A percentile compares a stretch with the other conserved stretches of the same genome.
phyloP scores from a whole-genome alignment of 2,797 vertebrate species.

The Myripristis murdjan region DNA sequence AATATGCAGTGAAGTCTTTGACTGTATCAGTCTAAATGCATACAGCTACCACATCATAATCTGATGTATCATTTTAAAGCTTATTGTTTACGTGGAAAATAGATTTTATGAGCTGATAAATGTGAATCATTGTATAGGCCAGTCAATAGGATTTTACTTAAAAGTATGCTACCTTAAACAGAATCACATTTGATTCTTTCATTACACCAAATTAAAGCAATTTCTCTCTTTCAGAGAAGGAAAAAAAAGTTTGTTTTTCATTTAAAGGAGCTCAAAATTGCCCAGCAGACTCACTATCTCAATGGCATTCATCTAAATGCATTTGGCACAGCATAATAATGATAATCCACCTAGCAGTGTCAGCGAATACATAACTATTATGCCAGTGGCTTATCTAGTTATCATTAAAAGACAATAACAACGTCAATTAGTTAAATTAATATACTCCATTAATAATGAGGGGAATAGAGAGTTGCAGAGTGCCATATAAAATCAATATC shows the following conservation, averaged over 20 bases:
- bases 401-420: slow-evolving; percentile 42
- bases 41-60: slow-evolving; percentile 40
- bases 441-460: slow-evolving; percentile 66
- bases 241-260: slow-evolving; percentile 39
- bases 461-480: slow-evolving; percentile 58
- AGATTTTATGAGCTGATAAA: slow-evolving; percentile 16
- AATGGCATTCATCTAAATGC: slow-evolving; percentile 36
- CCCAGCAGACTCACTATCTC: slow-evolving; percentile 2
- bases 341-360: slow-evolving; percentile 39
- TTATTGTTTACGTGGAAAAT: slow-evolving; percentile 25
- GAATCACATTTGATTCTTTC: slow-evolving; percentile 14
- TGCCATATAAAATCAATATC: slow-evolving; percentile 52
- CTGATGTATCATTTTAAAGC: slow-evolving; percentile 31
- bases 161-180: background rate
- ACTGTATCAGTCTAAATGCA: slow-evolving; percentile 24
- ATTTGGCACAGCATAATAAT: slow-evolving; percentile 34
- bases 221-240: slow-evolving; percentile 32
- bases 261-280: slow-evolving; percentile 50
- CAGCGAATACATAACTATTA: slow-evolving; percentile 31
- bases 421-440: slow-evolving; percentile 72
- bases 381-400: slow-evolving; percentile 42
- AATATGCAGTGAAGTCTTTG: slow-evolving; percentile 48
- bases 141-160: slow-evolving; percentile 29
- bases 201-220: slow-evolving; percentile 40
- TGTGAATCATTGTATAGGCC: background rate